Base-by-base conservation (phyloP, 2,888 invertebrate species). In the Malacosoma neustria region DNA sequence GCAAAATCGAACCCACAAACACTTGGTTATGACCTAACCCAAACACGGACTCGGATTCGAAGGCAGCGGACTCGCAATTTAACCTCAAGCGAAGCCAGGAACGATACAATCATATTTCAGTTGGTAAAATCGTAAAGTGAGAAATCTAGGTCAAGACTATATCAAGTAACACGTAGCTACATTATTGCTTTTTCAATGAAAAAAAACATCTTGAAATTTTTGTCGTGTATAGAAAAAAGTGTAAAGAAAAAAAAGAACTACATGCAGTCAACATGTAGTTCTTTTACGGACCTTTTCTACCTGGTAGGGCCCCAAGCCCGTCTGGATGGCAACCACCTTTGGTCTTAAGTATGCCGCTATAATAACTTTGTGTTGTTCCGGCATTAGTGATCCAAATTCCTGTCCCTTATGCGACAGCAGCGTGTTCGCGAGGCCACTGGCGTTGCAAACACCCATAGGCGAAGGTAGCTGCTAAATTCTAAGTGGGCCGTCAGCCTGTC, bases 91-190 rank as follows among this genome's bases (percentile, higher is more conserved):
- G n/a, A n/a, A n/a, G n/a, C n/a, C n/a, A n/a, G n/a, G n/a, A n/a
- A n/a, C n/a, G n/a, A n/a, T n/a, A n/a, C 22, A 22, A 22, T 22
- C 22, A 22, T 0, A 22, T 5, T 7, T 22, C 9, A 5, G 22
- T 22, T 22, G 22, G 22, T 22, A 22, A 34, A 34, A 34, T 34
- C 38, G 34, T 22, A 13, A 34, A 38, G 34, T 31, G 38, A 38
- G 29, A 34, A 13, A 38, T 34, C 12, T 12, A 31, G 38, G 38
- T 34, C 38, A 38, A 38, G 38, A 34, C 11, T 34, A 11, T 2
- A 7, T 13, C 30, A 31, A 34, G 22, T 22, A 22, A 22, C 9
- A 7, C 9, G 22, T 22, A 22, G 3, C 22, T 7, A 9, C 22
- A n/a, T n/a, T n/a, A n/a, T n/a, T n/a, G n/a, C n/a, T n/a, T n/a